These are phyloP conservation scores for Sandelia bainsii DNA, from an alignment of 2,797 vertebrate species.

Conservation along the genomic window DNA sequence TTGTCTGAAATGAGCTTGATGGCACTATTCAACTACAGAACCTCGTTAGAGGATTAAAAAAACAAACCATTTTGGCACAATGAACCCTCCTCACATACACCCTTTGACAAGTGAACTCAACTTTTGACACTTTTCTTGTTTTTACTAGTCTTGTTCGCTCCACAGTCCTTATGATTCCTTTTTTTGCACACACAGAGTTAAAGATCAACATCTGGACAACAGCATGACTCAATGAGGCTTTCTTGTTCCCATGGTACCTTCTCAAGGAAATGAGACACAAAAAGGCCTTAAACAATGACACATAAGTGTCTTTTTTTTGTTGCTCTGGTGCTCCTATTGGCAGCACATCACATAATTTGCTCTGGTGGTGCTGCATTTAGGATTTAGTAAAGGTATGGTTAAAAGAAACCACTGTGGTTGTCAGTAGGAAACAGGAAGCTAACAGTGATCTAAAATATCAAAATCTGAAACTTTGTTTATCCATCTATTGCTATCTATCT, in stretches of 20 bases:
- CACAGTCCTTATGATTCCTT: background rate
- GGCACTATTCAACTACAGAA: slow-evolving; percentile 8
- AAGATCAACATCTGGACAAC: slow-evolving; percentile 7
- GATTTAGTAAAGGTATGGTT: background rate
- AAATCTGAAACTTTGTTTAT: background rate
- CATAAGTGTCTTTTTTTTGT: no score
- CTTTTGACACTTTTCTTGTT: background rate
- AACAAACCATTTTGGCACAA: background rate
- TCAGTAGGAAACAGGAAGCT: background rate
- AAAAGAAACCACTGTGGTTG: background rate
- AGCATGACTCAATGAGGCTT: background rate
- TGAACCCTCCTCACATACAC: no score
- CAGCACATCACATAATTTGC: background rate
- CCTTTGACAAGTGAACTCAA: background rate
- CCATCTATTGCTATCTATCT: background rate
- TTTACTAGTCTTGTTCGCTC: background rate
- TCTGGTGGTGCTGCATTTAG: background rate
- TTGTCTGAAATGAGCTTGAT: slow-evolving; percentile 19
- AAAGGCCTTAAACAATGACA: background rate
- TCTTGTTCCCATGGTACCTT: background rate
- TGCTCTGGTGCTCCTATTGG: background rate
- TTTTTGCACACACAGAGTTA: background rate
- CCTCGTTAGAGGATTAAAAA: background rate
- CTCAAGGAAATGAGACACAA: background rate
- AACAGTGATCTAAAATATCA: background rate